phyloP scores from a whole-genome alignment of 2,888 invertebrate species.

The Ceratothoa steindachneri region DNA sequence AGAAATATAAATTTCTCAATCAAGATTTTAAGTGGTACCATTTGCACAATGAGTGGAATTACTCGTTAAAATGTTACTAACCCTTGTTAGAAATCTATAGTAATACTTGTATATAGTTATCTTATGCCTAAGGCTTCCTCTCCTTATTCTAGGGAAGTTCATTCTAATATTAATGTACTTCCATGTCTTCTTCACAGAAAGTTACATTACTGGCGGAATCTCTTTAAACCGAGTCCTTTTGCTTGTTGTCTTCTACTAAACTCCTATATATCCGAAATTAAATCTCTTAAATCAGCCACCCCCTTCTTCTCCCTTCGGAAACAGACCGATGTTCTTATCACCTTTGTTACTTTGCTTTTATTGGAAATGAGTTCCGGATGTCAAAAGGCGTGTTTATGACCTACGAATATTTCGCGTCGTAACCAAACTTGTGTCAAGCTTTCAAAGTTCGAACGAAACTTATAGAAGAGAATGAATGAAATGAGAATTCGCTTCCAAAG shows the following conservation, averaged over 20 bases:
- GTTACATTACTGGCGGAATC: not conserved
- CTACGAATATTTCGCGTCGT: conserved; percentile 2
- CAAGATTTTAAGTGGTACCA: too few relatives aligned
- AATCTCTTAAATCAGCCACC: conserved; percentile 11
- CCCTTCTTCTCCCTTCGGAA: not conserved
- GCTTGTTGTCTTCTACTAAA: not conserved
- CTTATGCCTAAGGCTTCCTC: too few relatives aligned
- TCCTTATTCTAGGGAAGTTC: not conserved
- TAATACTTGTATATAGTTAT: too few relatives aligned
- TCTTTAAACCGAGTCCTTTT: not conserved
- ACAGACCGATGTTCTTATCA: conserved; percentile 10
- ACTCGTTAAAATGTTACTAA: too few relatives aligned
- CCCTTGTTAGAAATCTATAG: too few relatives aligned
- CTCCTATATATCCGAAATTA: not conserved
- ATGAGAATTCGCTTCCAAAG: conserved; percentile 10
- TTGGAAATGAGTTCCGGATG: conserved; percentile 7
- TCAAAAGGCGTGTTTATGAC: conserved; percentile 11
- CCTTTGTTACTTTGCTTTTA: conserved; percentile 8
- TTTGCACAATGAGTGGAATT: too few relatives aligned
- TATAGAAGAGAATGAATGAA: conserved; percentile 6
- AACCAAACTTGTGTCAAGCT: conserved; percentile 4
- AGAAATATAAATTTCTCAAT: too few relatives aligned
- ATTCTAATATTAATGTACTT: not conserved
- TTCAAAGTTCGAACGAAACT: not conserved
- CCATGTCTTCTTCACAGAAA: not conserved